phyloP scores from a whole-genome alignment of 2,888 invertebrate species.

The Aleiodes testaceus region DNA sequence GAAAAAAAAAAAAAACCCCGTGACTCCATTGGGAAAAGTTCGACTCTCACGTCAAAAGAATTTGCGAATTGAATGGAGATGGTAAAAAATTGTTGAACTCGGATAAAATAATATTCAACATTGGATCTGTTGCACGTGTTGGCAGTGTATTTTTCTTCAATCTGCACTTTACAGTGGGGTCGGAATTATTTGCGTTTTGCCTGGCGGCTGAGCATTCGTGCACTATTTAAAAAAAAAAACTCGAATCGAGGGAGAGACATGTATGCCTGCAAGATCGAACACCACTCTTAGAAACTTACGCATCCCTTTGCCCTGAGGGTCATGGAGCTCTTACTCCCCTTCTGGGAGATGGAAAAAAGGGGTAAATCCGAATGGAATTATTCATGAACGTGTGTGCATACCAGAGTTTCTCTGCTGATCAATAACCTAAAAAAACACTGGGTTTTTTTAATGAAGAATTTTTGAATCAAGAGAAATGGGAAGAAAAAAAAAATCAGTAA shows the following conservation, averaged over 20 bases:
- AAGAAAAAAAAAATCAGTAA: conserved; percentile 13
- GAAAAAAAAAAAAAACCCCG: conserved; percentile 7
- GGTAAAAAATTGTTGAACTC: conserved; percentile 1
- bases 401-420: conserved; percentile 31
- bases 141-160: conserved; percentile 66
- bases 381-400: conserved; percentile 56
- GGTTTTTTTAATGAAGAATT: background rate
- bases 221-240: conserved; percentile 53
- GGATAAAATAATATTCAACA: conserved; percentile 32
- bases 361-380: conserved; percentile 67
- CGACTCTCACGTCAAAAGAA: background rate
- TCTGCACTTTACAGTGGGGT: conserved; percentile 52
- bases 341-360: conserved; percentile 52
- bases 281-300: conserved; percentile 53
- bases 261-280: conserved; percentile 47
- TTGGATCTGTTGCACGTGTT: conserved; percentile 45
- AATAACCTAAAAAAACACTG: conserved; percentile 22
- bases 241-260: conserved; percentile 50
- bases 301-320: conserved; percentile 51
- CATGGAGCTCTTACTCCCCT: conserved; percentile 32
- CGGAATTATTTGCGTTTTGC: conserved; percentile 69
- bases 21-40: background rate
- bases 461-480: background rate
- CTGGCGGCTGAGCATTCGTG: conserved; percentile 69
- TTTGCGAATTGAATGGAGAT: background rate